Percentiles rank a stretch among this genome's conserved stretches.
phyloP scores from a whole-genome alignment of 2,113 vertebrate genomes.

The Monopterus albus region DNA sequence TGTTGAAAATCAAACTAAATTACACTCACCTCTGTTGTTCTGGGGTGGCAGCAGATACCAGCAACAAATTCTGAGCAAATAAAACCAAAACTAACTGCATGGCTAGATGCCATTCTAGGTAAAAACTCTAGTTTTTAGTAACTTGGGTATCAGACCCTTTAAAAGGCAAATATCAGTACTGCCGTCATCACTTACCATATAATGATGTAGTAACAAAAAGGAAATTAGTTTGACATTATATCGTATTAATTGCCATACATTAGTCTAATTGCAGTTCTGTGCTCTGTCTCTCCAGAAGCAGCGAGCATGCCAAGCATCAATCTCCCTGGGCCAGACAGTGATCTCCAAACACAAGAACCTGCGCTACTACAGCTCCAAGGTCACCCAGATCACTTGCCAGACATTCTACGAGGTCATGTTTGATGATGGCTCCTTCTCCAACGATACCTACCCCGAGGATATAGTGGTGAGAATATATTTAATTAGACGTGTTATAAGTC shows the following conservation, averaged over 20 bases:
- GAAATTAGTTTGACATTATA: neutral
- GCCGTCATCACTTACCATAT: neutral
- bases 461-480: constrained; percentile 88
- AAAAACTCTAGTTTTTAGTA: neutral
- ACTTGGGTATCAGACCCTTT: neutral
- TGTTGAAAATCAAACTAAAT: neutral
- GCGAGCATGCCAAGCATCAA: constrained; percentile 81
- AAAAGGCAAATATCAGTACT: neutral
- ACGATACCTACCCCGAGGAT: constrained; percentile 96
- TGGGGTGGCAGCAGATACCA: neutral
- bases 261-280: constrained; percentile 32
- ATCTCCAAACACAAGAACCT: constrained; percentile 95
- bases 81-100: constrained; percentile 1
- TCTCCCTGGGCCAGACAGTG: constrained; percentile 92
- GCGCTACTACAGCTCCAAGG: constrained; percentile 93
- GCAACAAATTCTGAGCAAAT: neutral
- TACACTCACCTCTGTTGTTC: neutral
- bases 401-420: constrained; percentile 96
- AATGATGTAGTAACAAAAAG: neutral
- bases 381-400: constrained; percentile 90
- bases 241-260: neutral
- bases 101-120: no score
- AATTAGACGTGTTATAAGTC: constrained; percentile 40
- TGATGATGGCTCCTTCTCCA: constrained; percentile 96
- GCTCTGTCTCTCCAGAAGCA: constrained; percentile 79